These are phyloP conservation scores for Hyposoter dolosus DNA, from an alignment of 2,888 invertebrate genomes.

Conservation along the genomic window DNA sequence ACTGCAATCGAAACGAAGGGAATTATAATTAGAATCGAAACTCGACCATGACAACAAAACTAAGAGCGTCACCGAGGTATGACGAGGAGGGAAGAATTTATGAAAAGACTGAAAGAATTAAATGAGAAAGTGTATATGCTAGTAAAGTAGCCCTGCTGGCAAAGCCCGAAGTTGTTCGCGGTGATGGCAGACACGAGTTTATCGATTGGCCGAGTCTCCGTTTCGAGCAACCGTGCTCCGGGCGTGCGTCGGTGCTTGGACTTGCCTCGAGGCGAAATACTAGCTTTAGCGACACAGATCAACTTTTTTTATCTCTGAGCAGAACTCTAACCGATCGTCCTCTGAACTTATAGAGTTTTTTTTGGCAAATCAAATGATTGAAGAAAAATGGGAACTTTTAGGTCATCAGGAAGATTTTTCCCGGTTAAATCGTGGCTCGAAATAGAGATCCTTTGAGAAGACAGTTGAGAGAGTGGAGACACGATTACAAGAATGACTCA, in stretches of 20 bases:
- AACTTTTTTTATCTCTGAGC: background rate
- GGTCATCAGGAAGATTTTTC: background rate
- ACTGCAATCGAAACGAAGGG: background rate
- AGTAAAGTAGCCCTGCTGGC: conserved; percentile 25
- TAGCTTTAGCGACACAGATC: conserved; percentile 3
- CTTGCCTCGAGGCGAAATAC: background rate
- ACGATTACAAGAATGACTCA: conserved; percentile 82
- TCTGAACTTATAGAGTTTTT: background rate
- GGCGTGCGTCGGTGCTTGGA: background rate
- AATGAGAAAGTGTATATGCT: conserved; percentile 25
- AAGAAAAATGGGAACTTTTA: conserved; percentile 21
- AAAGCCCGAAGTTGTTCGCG: conserved; percentile 54
- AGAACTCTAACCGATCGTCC: background rate
- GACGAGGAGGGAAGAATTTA: background rate
- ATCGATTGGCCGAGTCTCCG: conserved; percentile 65
- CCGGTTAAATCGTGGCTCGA: too few species aligned
- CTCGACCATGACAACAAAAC: background rate
- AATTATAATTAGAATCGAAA: too few species aligned
- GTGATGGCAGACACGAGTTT: conserved; percentile 65
- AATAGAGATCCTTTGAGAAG: conserved; percentile 58
- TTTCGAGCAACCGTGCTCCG: conserved; percentile 34
- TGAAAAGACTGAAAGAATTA: conserved; percentile 21
- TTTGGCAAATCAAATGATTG: background rate
- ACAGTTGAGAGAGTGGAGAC: conserved; percentile 74
- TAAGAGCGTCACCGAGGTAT: background rate